These are phyloP conservation scores for Eristalis tenax DNA, from an alignment of 2,888 invertebrate genomes.

Conservation along the genomic window DNA sequence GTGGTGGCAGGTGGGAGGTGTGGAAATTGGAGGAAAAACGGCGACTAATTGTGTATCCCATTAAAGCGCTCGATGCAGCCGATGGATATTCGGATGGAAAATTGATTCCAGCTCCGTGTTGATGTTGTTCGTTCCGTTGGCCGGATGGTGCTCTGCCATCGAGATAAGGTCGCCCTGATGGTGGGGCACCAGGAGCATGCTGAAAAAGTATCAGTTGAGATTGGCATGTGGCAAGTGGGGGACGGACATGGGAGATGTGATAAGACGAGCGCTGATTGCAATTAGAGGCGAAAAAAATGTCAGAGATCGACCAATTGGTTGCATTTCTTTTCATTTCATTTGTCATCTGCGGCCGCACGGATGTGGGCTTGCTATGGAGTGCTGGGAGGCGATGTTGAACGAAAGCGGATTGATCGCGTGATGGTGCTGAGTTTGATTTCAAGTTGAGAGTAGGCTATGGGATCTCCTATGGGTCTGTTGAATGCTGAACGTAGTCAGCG, in stretches of 20 bases:
- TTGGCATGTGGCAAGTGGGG: neutral
- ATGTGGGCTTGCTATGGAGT: neutral
- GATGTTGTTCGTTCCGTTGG: slow-evolving; percentile 49
- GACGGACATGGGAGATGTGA: slow-evolving; percentile 38
- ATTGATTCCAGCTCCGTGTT: slow-evolving; percentile 70
- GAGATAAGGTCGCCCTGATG: neutral
- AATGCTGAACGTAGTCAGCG: too few relatives aligned
- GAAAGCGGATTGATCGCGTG: too few relatives aligned
- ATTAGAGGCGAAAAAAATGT: slow-evolving; percentile 69
- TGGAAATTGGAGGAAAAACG: slow-evolving; percentile 66
- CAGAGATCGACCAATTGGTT: slow-evolving; percentile 66
- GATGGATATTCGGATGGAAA: slow-evolving; percentile 64
- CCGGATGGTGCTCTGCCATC: slow-evolving; percentile 6
- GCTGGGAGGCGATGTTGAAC: too few relatives aligned
- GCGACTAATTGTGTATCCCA: slow-evolving; percentile 72
- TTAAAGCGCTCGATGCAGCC: slow-evolving; percentile 58
- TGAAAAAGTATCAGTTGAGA: slow-evolving; percentile 58
- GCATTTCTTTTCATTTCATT: slow-evolving; percentile 17
- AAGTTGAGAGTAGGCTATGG: too few relatives aligned
- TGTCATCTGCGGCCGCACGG: neutral
- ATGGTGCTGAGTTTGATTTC: too few relatives aligned
- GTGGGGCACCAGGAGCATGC: slow-evolving; percentile 36
- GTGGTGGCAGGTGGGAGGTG: neutral
- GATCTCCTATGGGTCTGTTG: too few relatives aligned
- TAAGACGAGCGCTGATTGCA: slow-evolving; percentile 67